Evolutionary conservation across 1,140 invertebrate genomes (phyloP).

Genomic region (silkworm (Bombyx mori)): DNA sequence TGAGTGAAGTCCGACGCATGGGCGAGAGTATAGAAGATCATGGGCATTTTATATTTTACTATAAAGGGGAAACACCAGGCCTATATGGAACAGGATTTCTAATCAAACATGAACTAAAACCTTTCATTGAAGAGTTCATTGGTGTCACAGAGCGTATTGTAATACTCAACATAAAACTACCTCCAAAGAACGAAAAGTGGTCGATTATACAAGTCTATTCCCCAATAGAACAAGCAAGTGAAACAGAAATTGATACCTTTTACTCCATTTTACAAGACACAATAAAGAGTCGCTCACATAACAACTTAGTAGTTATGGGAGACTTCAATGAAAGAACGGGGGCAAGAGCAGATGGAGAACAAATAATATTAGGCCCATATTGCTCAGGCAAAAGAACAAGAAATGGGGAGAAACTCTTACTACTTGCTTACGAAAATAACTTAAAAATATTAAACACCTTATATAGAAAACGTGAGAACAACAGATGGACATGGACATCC

Average conservation of each 20-base stretch:
- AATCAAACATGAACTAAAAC: conserved; percentile 7
- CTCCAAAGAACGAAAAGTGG: conserved; percentile 3
- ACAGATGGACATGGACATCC: no score
- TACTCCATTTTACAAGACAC: conserved; percentile 4
- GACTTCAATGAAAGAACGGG: conserved; percentile 14
- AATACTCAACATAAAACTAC: conserved; percentile 12
- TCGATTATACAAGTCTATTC: conserved; percentile 14
- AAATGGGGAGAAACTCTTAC: no score
- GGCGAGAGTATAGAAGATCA: conserved; percentile 12
- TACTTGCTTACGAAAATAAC: no score
- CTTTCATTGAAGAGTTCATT: conserved; percentile 9
- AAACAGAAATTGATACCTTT: conserved; percentile 8
- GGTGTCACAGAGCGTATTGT: conserved; percentile 10
- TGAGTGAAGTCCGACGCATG: conserved; percentile 5
- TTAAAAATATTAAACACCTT: no score
- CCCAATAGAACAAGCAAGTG: conserved; percentile 10
- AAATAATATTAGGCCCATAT: conserved; percentile 11
- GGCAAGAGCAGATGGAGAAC: conserved; percentile 7
- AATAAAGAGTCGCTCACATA: conserved; percentile 2
- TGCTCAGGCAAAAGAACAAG: conserved; percentile 14
- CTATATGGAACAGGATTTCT: conserved; percentile 11
- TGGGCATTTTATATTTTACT: neutral
- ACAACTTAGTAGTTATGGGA: conserved; percentile 15
- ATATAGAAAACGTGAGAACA: no score
- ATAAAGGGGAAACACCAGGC: conserved; percentile 9